Evolutionary conservation across 2,797 vertebrate species (phyloP).

Genomic region (Macropus fuliginosus): DNA sequence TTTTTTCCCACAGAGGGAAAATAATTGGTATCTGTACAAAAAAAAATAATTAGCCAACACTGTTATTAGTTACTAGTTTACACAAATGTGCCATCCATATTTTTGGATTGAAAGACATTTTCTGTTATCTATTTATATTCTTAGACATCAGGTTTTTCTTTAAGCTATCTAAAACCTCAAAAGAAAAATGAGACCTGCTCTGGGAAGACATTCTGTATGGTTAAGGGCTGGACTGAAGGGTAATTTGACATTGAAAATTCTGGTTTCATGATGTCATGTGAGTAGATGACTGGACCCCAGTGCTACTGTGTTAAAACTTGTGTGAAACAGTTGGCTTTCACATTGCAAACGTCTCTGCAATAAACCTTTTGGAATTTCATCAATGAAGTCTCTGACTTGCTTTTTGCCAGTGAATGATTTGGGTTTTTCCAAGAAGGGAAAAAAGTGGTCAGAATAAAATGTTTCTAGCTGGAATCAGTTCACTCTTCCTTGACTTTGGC

Average conservation of each 20-base stretch:
- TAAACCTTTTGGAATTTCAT: slow-evolving; percentile 29
- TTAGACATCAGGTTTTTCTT: slow-evolving; percentile 49
- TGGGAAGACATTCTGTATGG: neutral
- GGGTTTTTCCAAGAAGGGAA: neutral
- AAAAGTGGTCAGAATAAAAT: neutral
- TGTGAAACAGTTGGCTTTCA: neutral
- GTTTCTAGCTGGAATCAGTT: neutral
- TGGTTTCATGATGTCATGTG: neutral
- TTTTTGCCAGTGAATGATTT: slow-evolving; percentile 31
- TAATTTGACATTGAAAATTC: neutral
- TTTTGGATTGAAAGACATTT: slow-evolving; percentile 19
- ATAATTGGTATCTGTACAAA: neutral
- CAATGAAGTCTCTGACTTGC: slow-evolving; percentile 7
- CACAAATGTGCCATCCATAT: slow-evolving; percentile 3
- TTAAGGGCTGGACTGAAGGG: neutral
- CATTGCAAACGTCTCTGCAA: neutral
- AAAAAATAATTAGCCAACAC: neutral
- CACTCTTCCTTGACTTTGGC: slow-evolving; percentile 18
- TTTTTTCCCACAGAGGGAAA: slow-evolving; percentile 42
- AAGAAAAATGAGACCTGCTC: neutral
- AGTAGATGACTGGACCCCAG: neutral
- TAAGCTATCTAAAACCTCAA: slow-evolving; percentile 50
- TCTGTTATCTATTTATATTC: slow-evolving; percentile 41
- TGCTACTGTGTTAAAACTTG: neutral
- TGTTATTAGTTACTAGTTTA: slow-evolving; percentile 38